Evolutionary conservation across 2,113 vertebrate species (phyloP), one percentile per base, ranked within the genome.

Genomic region (Sceloporus undulatus): DNA sequence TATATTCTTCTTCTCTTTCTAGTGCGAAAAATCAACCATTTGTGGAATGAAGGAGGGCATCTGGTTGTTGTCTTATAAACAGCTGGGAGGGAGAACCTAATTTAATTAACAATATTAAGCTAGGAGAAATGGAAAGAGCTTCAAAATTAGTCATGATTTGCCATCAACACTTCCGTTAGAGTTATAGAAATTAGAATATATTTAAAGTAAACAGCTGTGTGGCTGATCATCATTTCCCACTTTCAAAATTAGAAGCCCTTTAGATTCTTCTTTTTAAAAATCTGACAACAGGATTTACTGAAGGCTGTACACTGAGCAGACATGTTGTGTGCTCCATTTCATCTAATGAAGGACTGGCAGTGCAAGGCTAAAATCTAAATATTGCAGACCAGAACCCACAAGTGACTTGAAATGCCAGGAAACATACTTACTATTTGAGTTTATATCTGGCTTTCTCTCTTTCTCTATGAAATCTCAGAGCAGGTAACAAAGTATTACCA

Each of bases 121-220:
- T 89, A 87, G 84, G 16, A 87, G 18, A 90, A 78, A 85, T 13
- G 76, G 40, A 42, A 40, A 89, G 27, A 66, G 5, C 5, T 16
- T 85, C 34, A 90, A 88, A 87, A 92, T 92, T 91, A 92, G 88
- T 93, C 90, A 59, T 87, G 93, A 92, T 82, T 88, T 92, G 78
- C 85, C 74, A 90, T 65, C 80, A 87, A 88, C 79, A 29, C 38
- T 94, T 90, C 85, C 75, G 92, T 81, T 79, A 92, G 48, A 56
- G 89, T 92, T 75, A 23, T 75, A 90, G 71, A 84, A 92, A 94
- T 80, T 62, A 88, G 40, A 85, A 52, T 89, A 82, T 21, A 89
- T 82, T 93, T 91, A 91, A 91, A 80, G 91, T 82, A 90, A 95
- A 91, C 40, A 92, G 65, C 82, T 92, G 48, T 9, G 48, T 5